These are phyloP conservation scores for Heterodera filipjevi DNA, from an alignment of 2,888 invertebrate genomes.

Conservation along the genomic window DNA sequence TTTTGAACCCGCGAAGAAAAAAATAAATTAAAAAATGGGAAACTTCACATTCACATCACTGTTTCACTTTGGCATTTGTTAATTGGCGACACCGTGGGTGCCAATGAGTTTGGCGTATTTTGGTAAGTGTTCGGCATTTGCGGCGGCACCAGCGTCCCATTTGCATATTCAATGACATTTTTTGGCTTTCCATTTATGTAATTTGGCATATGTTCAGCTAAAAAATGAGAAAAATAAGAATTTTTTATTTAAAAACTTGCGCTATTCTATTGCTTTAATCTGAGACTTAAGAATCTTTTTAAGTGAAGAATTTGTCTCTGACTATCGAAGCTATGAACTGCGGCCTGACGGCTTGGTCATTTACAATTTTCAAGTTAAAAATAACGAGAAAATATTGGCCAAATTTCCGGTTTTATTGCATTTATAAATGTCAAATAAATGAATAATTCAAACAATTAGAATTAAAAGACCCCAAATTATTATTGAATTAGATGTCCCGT, in stretches of 20 bases:
- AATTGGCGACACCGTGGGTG: not conserved
- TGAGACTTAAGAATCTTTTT: not conserved
- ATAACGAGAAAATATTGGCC: too few species aligned
- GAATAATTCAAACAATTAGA: too few species aligned
- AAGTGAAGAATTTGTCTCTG: too few species aligned
- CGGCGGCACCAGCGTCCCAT: not conserved
- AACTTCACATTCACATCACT: not conserved
- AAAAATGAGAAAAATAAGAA: not conserved
- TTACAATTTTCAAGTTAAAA: too few species aligned
- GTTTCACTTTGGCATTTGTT: slow-evolving; percentile 2
- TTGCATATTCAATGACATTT: not conserved
- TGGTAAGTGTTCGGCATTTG: not conserved
- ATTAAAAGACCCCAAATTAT: too few species aligned
- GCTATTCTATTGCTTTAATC: not conserved
- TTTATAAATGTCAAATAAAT: too few species aligned
- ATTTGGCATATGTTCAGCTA: not conserved
- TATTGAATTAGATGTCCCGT: not conserved
- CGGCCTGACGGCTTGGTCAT: too few species aligned
- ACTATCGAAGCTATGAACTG: too few species aligned
- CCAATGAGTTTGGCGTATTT: not conserved
- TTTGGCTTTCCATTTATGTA: not conserved
- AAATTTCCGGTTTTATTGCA: too few species aligned
- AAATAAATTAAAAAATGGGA: not conserved
- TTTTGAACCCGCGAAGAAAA: slow-evolving; percentile 1
- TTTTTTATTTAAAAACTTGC: not conserved